Base-by-base conservation (phyloP, 2,113 vertebrate species). In the Mesocricetus auratus region DNA sequence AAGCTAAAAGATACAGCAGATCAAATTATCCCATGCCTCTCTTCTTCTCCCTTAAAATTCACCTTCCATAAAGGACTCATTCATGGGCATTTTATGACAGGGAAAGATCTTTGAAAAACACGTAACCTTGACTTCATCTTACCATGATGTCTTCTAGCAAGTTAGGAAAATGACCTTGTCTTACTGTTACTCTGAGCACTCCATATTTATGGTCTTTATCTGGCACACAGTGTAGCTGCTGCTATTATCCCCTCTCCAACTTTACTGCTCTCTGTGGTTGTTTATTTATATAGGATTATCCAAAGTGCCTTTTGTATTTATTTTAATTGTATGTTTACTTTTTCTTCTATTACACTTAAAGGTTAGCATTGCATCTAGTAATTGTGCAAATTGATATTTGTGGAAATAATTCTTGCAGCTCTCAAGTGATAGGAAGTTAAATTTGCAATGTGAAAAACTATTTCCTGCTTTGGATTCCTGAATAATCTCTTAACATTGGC, bases 221-320 rank as follows among this genome's bases (percentile, higher is more conserved):
- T 96, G 36, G 29, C 42, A 64, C 7, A 26, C 62, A 64, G 15
- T 39, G 74, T 88, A 85, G 26, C 33, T 68, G 11, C 36, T 94
- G 7, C 78, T 81, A 12, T 39, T 50, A 53, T 81, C 90, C 42
- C n/a, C 19, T 92, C n/a, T 91, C 64, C 15, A 94, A 33, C 26
- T 17, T 86, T 6, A 16, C 58, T 7, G 47, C 19, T 86, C 58
- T 75, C 74, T 42, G 68, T 3, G 78, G 11, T 21, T 33, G 79
- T 11, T 79, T n/a, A 53, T 79, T 31, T 64, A 17, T 64, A 22
- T 9, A 68, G 22, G 60, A 42, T 94, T 92, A 42, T 64, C 22
- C 50, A 95, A 81, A 97, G 19, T 13, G 89, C 62, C 92, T 92
- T 58, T 96, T 90, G 31, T 66, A 73, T 47, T 95, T 77, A 82